Evolutionary conservation across 1,140 invertebrate genomes (phyloP), one percentile per base, ranked within the genome.

Genomic region (Dendrolimus punctatus): DNA sequence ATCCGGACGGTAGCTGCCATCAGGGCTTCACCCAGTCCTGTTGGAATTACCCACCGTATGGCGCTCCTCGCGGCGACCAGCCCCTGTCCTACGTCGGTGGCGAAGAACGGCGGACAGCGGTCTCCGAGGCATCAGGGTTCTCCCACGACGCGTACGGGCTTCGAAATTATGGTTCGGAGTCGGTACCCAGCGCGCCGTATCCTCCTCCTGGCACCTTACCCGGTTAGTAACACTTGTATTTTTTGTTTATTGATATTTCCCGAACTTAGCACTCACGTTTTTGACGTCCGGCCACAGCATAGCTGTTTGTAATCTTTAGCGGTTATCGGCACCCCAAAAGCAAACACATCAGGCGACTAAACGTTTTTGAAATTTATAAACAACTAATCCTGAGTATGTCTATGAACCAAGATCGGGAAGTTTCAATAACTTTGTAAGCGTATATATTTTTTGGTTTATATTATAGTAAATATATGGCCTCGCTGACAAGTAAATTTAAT

Each of bases 121-220:
- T 93, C 58, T 90, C 90, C n/a, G 90, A 88, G 53, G 87, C 89
- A 23, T 87, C 89, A 38, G 88, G 90, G 53, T 94, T 94, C 81
- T 90, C 91, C 4, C 93, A 94, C 71, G 93, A 94, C 64, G 89
- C 92, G 37, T 95, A 95, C 76, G 90, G 91, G 6, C 89, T 95
- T 6, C 89, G 93, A 64, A 94, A 92, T 84, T 95, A 95, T 70
- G 90, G 90, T 23, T 90, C 93, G 2, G 93, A 95, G 66, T 89
- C 92, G 8, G 93, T 95, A 55, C 91, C 93, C 10, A 92, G 93
- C 54, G 93, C 92, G 58, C 93, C 93, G 2, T 95, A 95, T 68
- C 92, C 93, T 68, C 92, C 93, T 76, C 91, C 93, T 91, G 93
- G 93, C 90, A 91, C 70, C 38, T 59, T 86, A 56, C 80, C 80